These are phyloP conservation scores for Saguinus oedipus DNA, from an alignment of 2,797 vertebrate species.

Conservation along the genomic window DNA sequence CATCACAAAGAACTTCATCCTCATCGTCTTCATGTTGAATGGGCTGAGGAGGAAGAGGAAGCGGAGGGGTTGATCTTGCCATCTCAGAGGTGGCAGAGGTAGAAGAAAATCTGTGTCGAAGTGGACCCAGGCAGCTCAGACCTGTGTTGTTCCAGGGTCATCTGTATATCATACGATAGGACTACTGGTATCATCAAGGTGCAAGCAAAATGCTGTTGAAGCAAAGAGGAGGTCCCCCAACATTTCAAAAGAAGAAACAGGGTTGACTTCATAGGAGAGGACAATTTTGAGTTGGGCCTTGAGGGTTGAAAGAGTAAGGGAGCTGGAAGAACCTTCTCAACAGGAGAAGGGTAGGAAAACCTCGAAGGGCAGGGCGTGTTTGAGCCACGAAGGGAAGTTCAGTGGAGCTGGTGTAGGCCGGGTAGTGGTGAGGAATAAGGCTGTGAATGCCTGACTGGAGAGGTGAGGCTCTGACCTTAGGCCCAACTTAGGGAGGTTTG, in stretches of 20 bases:
- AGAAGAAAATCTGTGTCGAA: background rate
- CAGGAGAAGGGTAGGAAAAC: background rate
- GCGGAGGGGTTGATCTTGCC: background rate
- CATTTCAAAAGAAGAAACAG: background rate
- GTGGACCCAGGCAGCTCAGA: background rate
- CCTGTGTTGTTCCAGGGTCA: background rate
- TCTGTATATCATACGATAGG: too few relatives aligned
- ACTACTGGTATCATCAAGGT: fast-evolving
- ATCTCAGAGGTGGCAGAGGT: background rate
- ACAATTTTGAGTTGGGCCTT: background rate
- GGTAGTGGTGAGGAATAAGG: too few relatives aligned
- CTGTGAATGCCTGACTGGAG: too few relatives aligned
- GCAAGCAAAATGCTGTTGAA: fast-evolving
- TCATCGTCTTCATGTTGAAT: background rate
- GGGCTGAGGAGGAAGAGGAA: background rate
- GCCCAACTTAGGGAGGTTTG: background rate
- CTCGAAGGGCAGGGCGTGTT: fast-evolving
- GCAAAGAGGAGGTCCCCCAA: background rate
- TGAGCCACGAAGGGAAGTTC: fast-evolving
- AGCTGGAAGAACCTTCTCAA: background rate
- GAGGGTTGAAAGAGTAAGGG: background rate
- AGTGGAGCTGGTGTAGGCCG: fast-evolving
- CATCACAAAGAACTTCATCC: background rate
- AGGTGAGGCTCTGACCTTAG: background rate
- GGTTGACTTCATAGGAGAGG: background rate